Conservation (phyloP, 2,797 vertebrate genomes). For the Myotis planiceps region DNA sequence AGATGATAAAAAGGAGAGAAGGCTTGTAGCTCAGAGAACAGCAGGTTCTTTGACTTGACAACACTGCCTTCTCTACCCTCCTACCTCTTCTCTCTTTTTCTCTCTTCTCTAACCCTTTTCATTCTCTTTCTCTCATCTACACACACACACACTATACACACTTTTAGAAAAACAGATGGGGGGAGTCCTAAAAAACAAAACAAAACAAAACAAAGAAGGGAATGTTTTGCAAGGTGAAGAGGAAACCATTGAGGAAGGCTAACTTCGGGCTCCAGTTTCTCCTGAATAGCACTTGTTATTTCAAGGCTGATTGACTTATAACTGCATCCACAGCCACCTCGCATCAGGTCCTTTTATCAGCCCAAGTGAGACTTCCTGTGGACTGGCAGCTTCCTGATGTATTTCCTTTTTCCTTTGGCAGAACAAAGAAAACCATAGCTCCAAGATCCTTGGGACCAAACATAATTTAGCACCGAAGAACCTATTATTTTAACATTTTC, state of each 20-base stretch:
- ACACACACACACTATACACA: not conserved
- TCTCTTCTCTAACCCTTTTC: not conserved
- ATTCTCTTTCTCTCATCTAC: not conserved
- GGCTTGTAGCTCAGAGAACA: not conserved
- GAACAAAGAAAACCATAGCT: slow-evolving; percentile 93
- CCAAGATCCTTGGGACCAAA: slow-evolving; percentile 83
- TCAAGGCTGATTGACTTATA: slow-evolving; percentile 91
- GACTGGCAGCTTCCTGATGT: slow-evolving; percentile 96
- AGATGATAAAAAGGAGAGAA: not conserved
- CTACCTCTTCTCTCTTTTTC: not conserved
- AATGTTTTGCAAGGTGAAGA: slow-evolving; percentile 74
- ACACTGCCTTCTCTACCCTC: not conserved
- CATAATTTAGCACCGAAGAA: slow-evolving; percentile 65
- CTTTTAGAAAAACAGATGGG: not conserved
- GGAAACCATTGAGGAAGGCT: slow-evolving; percentile 59
- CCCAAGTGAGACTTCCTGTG: slow-evolving; percentile 95
- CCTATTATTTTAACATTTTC: slow-evolving; percentile 63
- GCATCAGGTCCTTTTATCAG: slow-evolving; percentile 93
- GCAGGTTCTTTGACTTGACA: not conserved
- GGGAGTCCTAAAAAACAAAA: not conserved
- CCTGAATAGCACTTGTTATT: slow-evolving; percentile 85
- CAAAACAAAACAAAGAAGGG: slow-evolving; percentile 66
- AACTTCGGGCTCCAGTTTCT: slow-evolving; percentile 77
- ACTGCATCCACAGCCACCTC: slow-evolving; percentile 90
- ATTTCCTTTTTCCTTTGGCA: slow-evolving; percentile 96